These are phyloP conservation scores for Polylopha cassiicola DNA, from an alignment of 2,888 invertebrate genomes.

Conservation along the genomic window DNA sequence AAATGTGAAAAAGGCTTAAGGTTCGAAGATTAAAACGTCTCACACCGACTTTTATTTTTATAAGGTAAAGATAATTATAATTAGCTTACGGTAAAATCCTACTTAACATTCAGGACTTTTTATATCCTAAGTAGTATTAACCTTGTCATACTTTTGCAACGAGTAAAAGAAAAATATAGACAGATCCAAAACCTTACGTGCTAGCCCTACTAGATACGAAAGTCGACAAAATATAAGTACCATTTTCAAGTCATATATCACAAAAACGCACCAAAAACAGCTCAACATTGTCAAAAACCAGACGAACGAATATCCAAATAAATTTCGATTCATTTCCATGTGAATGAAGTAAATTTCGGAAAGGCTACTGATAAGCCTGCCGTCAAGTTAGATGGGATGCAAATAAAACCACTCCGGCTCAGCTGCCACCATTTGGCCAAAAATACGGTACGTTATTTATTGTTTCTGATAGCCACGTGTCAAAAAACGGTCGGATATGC, in stretches of 20 bases:
- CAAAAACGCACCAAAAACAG: constrained; percentile 17
- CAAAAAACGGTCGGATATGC: not conserved
- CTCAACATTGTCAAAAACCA: too few species aligned
- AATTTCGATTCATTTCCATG: constrained; percentile 22
- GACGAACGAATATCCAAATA: constrained; percentile 16
- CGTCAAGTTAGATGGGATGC: constrained; percentile 28
- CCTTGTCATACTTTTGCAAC: too few species aligned
- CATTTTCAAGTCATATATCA: constrained; percentile 10
- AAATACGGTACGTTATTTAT: constrained; percentile 8
- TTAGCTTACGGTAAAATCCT: too few species aligned
- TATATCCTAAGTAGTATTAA: too few species aligned
- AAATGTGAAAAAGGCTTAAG: too few species aligned
- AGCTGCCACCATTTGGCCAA: constrained; percentile 10
- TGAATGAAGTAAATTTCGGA: constrained; percentile 27
- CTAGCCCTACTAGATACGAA: too few species aligned
- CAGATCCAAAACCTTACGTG: too few species aligned
- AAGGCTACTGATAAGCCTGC: constrained; percentile 35
- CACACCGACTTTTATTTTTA: too few species aligned
- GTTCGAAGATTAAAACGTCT: too few species aligned
- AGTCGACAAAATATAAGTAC: not conserved
- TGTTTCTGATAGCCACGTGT: constrained; percentile 5
- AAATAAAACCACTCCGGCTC: constrained; percentile 20
- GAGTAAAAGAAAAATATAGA: too few species aligned
- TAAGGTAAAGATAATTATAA: too few species aligned
- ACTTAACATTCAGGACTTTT: too few species aligned